Conservation (phyloP, 2,888 invertebrate genomes). For the Ceratothoa steindachneri region DNA sequence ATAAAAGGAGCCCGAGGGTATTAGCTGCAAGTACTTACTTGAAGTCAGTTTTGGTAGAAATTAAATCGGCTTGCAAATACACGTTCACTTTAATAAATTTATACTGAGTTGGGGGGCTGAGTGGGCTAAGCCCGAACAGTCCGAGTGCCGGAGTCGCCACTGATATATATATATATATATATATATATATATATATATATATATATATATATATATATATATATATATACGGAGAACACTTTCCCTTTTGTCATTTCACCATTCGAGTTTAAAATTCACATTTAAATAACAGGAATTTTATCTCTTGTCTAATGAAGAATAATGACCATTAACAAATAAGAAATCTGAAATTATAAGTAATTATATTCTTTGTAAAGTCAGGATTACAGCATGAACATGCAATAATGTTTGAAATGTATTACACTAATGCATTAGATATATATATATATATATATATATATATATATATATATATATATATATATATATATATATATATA, state of each 20-base stretch:
- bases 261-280: no score
- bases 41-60: no score
- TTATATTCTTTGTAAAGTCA: neutral
- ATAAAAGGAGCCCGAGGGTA: no score
- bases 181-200: neutral
- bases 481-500: neutral
- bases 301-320: neutral
- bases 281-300: no score
- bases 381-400: neutral
- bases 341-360: neutral
- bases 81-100: no score
- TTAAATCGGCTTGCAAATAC: no score
- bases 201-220: slow-evolving; percentile 9
- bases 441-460: neutral
- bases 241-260: neutral
- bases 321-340: neutral
- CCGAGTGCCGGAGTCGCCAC: no score
- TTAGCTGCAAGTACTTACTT: no score
- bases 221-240: slow-evolving; percentile 1
- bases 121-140: no score
- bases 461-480: neutral
- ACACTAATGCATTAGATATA: neutral
- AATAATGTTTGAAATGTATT: neutral
- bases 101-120: no score
- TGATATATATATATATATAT: neutral